Percentiles rank a stretch among this genome's conserved stretches.
phyloP scores from a whole-genome alignment of 1,140 invertebrate species.

The Neotoxoptera formosana region DNA sequence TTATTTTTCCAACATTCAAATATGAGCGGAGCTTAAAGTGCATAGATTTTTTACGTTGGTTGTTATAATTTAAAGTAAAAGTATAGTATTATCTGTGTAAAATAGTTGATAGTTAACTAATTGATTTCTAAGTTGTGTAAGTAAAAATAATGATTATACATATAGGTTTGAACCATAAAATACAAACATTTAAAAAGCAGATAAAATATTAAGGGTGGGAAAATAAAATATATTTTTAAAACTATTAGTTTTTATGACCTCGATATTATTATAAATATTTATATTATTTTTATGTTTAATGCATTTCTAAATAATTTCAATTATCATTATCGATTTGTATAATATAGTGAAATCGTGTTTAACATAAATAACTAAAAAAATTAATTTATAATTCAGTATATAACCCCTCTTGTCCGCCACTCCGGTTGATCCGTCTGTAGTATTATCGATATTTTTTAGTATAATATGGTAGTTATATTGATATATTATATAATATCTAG shows the following conservation, averaged over 20 bases:
- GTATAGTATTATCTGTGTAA: neutral
- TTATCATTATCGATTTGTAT: neutral
- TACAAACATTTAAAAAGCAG: neutral
- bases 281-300: neutral
- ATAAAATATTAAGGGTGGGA: neutral
- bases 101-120: neutral
- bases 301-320: neutral
- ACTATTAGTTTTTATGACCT: neutral
- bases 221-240: neutral
- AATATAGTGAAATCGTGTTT: neutral
- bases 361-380: neutral
- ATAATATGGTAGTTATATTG: too few species aligned
- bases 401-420: too few species aligned
- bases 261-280: neutral
- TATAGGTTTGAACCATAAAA: neutral
- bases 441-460: too few species aligned
- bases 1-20: slow-evolving; percentile 1
- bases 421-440: too few species aligned
- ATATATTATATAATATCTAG: too few species aligned
- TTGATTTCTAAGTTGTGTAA: neutral
- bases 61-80: neutral
- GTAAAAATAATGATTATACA: neutral
- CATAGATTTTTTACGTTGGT: neutral
- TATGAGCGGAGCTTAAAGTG: neutral
- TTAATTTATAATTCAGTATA: neutral